A percentile compares a stretch with the other conserved stretches of the same genome.
Conservation (phyloP, 1,140 invertebrate species). For the Drosophila albomicans region DNA sequence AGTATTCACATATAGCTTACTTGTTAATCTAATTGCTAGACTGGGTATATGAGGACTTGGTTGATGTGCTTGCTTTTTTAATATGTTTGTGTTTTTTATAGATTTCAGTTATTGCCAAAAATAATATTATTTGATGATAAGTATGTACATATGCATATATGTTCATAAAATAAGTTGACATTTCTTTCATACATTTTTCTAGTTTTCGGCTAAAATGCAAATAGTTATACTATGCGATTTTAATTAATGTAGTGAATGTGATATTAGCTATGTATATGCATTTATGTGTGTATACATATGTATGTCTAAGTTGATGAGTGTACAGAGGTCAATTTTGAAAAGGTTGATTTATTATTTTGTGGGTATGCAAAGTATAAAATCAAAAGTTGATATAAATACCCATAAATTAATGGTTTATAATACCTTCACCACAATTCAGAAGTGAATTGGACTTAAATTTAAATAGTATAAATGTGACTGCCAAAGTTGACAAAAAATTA, state of each 20-base stretch:
- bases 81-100: background rate
- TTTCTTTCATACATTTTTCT: conserved; percentile 9
- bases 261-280: background rate
- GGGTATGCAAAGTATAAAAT: conserved; percentile 6
- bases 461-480: conserved; percentile 5
- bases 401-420: conserved; percentile 14
- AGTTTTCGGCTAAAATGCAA: conserved; percentile 6
- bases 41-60: conserved; percentile 21
- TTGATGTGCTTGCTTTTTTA: background rate
- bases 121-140: conserved; percentile 7
- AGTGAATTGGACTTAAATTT: conserved; percentile 8
- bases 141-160: conserved; percentile 2
- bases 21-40: conserved; percentile 34
- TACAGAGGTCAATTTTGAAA: background rate
- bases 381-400: conserved; percentile 18
- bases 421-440: conserved; percentile 32
- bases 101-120: background rate
- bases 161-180: conserved; percentile 8
- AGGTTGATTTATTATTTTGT: background rate
- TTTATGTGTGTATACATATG: background rate
- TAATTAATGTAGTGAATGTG: conserved; percentile 13
- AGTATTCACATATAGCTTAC: conserved; percentile 39
- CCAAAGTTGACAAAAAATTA: background rate
- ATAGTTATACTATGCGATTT: conserved; percentile 10
- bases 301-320: background rate